Conservation (phyloP, 2,888 invertebrate species). For the Epinotia brunnichana region DNA sequence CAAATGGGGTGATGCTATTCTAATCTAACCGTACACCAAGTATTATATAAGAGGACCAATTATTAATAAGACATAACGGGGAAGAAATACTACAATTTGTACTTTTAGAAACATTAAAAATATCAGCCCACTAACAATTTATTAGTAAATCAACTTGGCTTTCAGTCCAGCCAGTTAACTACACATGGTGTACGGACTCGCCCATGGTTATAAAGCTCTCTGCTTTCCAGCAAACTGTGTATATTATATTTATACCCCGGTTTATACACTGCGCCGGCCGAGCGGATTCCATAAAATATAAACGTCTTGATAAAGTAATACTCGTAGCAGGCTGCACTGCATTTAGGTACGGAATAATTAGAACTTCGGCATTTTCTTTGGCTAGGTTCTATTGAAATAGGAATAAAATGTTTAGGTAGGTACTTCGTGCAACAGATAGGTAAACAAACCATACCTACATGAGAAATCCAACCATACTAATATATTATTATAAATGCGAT, state of each 20-base stretch:
- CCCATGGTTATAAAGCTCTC: not conserved
- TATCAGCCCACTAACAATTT: not conserved
- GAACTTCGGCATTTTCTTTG: too few species aligned
- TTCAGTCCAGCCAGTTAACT: not conserved
- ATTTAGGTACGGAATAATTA: not conserved
- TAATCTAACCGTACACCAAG: too few species aligned
- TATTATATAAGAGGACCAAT: not conserved
- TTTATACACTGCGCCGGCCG: not conserved
- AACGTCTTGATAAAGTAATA: not conserved
- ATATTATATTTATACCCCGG: not conserved
- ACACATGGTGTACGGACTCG: not conserved
- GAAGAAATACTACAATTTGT: not conserved
- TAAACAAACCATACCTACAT: too few species aligned
- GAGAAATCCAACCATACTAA: too few species aligned
- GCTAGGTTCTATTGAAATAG: too few species aligned
- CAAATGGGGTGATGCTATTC: too few species aligned
- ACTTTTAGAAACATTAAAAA: not conserved
- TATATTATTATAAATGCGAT: too few species aligned
- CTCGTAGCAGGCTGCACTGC: not conserved
- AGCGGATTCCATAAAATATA: not conserved
- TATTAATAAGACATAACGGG: not conserved
- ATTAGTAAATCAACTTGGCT: not conserved
- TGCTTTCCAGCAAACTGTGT: not conserved
- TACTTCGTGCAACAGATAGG: too few species aligned
- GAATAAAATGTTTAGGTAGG: too few species aligned